Evolutionary conservation across 2,888 invertebrate genomes (phyloP).

Genomic region (Euproctis similis): DNA sequence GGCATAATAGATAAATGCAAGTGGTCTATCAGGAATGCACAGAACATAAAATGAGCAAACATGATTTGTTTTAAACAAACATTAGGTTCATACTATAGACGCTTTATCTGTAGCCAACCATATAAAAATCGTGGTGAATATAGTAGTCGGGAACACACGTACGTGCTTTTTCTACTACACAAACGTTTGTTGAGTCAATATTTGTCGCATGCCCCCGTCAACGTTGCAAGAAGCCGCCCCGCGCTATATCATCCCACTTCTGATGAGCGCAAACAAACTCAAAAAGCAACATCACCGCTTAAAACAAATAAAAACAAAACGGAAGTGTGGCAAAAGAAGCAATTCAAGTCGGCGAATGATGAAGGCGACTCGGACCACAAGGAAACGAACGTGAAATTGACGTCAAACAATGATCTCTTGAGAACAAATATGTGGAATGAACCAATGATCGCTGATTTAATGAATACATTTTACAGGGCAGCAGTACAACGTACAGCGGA

Average conservation of each 20-base stretch:
- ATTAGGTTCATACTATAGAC: slow-evolving; percentile 39
- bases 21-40: slow-evolving; percentile 49
- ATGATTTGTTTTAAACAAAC: slow-evolving; percentile 55
- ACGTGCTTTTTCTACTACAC: slow-evolving; percentile 53
- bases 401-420: slow-evolving; percentile 32
- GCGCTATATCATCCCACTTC: slow-evolving; percentile 26
- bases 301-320: slow-evolving; percentile 18
- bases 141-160: slow-evolving; percentile 48
- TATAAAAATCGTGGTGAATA: slow-evolving; percentile 45
- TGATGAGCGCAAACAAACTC: slow-evolving; percentile 21
- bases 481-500: slow-evolving; percentile 56
- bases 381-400: slow-evolving; percentile 28
- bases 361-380: slow-evolving; percentile 14
- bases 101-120: slow-evolving; percentile 43
- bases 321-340: slow-evolving; percentile 11
- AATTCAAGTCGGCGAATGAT: slow-evolving; percentile 23
- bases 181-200: slow-evolving; percentile 68
- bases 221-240: slow-evolving; percentile 49
- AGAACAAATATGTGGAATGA: slow-evolving; percentile 37
- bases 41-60: slow-evolving; percentile 60
- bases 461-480: slow-evolving; percentile 67
- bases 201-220: slow-evolving; percentile 51
- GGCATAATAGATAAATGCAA: slow-evolving; percentile 41
- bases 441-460: slow-evolving; percentile 57
- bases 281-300: slow-evolving; percentile 21